Evolutionary conservation across 2,888 invertebrate species (phyloP).

Genomic region (Tachina lurida): DNA sequence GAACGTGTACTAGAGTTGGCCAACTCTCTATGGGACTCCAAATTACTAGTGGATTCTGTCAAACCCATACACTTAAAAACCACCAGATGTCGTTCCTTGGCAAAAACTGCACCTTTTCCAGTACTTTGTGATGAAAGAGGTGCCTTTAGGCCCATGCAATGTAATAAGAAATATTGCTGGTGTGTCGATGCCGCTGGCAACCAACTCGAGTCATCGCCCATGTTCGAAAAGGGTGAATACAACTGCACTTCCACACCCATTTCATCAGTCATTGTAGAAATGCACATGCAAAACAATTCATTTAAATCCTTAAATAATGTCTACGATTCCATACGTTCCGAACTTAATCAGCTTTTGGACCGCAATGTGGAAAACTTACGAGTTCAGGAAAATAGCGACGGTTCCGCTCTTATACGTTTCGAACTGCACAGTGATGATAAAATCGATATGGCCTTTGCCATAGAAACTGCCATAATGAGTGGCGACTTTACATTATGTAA

Average conservation of each 20-base stretch:
- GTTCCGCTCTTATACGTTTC: conserved; percentile 84
- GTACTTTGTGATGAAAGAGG: conserved; percentile 88
- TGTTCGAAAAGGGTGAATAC: conserved; percentile 85
- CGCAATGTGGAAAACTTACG: conserved; percentile 84
- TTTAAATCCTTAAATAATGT: conserved; percentile 83
- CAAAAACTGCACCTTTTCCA: conserved; percentile 82
- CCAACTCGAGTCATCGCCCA: conserved; percentile 86
- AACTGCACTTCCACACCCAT: conserved; percentile 87
- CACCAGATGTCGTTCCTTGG: conserved; percentile 83
- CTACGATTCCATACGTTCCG: conserved; percentile 83
- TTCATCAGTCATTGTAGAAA: conserved; percentile 89
- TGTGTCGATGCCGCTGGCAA: conserved; percentile 94
- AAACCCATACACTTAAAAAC: conserved; percentile 78
- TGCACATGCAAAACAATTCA: conserved; percentile 88
- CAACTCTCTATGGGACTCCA: conserved; percentile 80
- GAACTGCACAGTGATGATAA: conserved; percentile 88
- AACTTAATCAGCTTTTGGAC: conserved; percentile 82
- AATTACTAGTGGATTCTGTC: conserved; percentile 80
- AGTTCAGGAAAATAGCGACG: conserved; percentile 84
- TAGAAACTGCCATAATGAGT: conserved; percentile 89
- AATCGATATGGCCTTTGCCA: conserved; percentile 90
- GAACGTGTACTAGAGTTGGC: conserved; percentile 79
- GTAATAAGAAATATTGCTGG: conserved; percentile 88
- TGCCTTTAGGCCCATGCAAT: conserved; percentile 90
- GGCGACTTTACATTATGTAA: conserved; percentile 78